Base-by-base conservation (phyloP, 2,113 vertebrate species). In the Apteryx owenii region DNA sequence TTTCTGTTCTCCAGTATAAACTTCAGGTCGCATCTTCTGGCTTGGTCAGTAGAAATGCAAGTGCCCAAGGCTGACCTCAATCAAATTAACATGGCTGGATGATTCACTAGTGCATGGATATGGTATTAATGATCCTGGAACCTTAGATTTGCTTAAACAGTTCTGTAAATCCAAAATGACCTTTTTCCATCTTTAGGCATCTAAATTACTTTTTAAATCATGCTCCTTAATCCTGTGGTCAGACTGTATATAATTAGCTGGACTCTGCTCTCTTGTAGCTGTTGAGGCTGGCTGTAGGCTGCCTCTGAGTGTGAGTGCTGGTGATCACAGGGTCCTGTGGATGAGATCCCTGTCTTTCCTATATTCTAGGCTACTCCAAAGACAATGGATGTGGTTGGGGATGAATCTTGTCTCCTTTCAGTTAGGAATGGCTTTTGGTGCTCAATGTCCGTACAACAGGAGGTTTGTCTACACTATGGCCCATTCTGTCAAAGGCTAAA, bases 281-380 rank as follows among this genome's bases (percentile, higher is more conserved):
- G 6, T 5, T 50, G 83, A 68, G 64, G 7, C 21, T 10, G 40
- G 12, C 62, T 54, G 25, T 26, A 5, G 58, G 50, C 72, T 15
- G 7, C 53, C 60, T 72, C 60, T 22, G 26, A 8, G 78, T 64
- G 14, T 12, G 20, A 40, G 54, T 4, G 0, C 0, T 23, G 5
- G 58, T 40, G 62, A 4, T 8, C 4, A 3, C 4, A 7, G 65
- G 17, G 19, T 56, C 15, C 71, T 12, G 13, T 33, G 58, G 7
- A 16, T 9, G 7, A 56, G 23, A 76, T 46, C 64, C 38, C 53
- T 5, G 14, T 33, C 44, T 5, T 10, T 50, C 40, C 61, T 9
- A 0, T 10, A 20, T 54, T 33, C 19, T 60, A 28, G 21, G 13
- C 50, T 64, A 3, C 31, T 46, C 2, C 82, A 65, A 3, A 48